Evolutionary conservation across 2,113 vertebrate species (phyloP).

Genomic region (Blennius ocellaris): DNA sequence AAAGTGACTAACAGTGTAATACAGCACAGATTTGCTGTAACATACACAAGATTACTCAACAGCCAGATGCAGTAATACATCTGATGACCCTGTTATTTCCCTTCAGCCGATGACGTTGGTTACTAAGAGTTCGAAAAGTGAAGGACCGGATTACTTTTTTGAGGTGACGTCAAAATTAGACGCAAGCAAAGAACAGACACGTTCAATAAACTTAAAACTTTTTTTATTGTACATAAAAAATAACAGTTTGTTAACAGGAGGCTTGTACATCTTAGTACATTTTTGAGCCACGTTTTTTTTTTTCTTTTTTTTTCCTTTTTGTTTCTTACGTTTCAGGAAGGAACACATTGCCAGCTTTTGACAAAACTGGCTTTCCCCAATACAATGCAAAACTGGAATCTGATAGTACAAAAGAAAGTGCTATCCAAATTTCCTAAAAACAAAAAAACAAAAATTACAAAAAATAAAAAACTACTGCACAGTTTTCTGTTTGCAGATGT

Average conservation of each 20-base stretch:
- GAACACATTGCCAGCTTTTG: constrained; percentile 1
- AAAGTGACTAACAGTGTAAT: too few species aligned
- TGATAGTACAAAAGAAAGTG: constrained; percentile 27
- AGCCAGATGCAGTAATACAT: too few species aligned
- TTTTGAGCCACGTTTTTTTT: constrained; percentile 26
- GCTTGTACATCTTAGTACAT: neutral
- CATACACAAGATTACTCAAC: too few species aligned
- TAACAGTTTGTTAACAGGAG: constrained; percentile 19
- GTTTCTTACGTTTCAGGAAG: neutral
- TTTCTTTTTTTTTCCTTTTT: constrained; percentile 38
- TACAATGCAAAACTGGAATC: constrained; percentile 47
- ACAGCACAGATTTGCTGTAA: too few species aligned
- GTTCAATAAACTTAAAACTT: constrained; percentile 28
- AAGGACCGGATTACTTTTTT: too few species aligned
- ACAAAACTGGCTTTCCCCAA: constrained; percentile 45
- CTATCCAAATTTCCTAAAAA: constrained; percentile 18
- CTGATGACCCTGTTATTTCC: too few species aligned
- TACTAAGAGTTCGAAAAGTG: neutral
- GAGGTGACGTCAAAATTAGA: neutral
- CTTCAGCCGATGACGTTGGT: too few species aligned
- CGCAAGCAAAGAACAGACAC: neutral
- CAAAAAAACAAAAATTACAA: constrained; percentile 3
- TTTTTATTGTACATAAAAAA: constrained; percentile 57
- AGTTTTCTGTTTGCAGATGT: constrained; percentile 36
- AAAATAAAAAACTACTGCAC: constrained; percentile 18